A percentile compares a stretch with the other conserved stretches of the same genome.
These are phyloP conservation scores for Galeruca laticollis DNA, from an alignment of 2,888 invertebrate species.

Conservation along the genomic window DNA sequence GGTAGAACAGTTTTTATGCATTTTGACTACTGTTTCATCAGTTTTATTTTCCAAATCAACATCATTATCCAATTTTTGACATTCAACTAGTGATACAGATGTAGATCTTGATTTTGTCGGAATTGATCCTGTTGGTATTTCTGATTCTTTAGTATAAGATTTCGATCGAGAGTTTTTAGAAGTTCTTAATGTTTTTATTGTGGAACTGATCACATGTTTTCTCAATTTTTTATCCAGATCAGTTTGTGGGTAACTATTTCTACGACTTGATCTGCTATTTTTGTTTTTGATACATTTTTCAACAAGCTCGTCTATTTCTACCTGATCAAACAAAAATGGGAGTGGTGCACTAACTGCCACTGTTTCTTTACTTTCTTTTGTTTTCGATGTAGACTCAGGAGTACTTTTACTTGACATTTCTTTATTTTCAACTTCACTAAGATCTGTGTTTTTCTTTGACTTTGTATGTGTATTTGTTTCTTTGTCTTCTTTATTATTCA, in stretches of 20 bases:
- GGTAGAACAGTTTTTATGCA: background rate
- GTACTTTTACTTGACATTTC: background rate
- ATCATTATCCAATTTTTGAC: background rate
- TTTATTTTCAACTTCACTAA: background rate
- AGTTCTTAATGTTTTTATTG: background rate
- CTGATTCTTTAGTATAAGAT: conserved; percentile 5
- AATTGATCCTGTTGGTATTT: background rate
- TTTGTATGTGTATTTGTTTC: background rate
- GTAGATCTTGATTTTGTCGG: background rate
- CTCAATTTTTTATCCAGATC: background rate
- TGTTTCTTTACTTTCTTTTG: background rate
- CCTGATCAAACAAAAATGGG: background rate
- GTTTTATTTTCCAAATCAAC: background rate
- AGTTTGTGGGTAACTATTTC: background rate
- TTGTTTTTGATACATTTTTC: background rate
- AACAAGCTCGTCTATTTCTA: conserved; percentile 5
- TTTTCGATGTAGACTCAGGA: background rate
- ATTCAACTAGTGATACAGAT: conserved; percentile 1
- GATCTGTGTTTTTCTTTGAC: background rate
- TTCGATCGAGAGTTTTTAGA: background rate
- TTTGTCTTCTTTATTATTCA: background rate
- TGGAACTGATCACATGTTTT: background rate
- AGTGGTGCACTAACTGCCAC: background rate
- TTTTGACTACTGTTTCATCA: background rate
- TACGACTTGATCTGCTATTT: background rate